Base-by-base conservation (phyloP, 2,888 invertebrate genomes). In the Drosophila macrospina region DNA sequence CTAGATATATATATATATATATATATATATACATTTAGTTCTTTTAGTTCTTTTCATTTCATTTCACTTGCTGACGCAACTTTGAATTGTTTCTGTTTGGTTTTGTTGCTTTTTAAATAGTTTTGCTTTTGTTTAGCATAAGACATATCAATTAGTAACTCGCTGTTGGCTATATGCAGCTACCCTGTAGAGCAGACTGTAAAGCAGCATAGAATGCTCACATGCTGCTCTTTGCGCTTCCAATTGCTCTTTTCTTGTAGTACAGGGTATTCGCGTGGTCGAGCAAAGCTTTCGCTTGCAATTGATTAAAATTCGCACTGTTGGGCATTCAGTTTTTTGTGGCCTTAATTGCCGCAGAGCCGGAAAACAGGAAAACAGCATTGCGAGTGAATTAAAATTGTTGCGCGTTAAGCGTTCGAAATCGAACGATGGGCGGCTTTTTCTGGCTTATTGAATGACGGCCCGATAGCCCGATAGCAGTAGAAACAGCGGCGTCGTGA, bases 1-100 rank as follows among this genome's bases (percentile, higher is more conserved):
- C 3, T 11, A 24, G 11, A 44, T 54, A 37, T n/a, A n/a, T n/a
- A n/a, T n/a, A n/a, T n/a, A n/a, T n/a, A n/a, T n/a, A n/a, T n/a
- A n/a, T n/a, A n/a, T n/a, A n/a, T n/a, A n/a, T n/a, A n/a, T 44
- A 36, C 42, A 48, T 41, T 50, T 44, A 37, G 47, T 28, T 59
- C 39, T 52, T 41, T 50, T 44, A 37, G 47, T 28, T 59, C 39
- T 26, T 42, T 10, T 20, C 48, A 41, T 55, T 63, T 52, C 30
- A 48, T 60, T 52, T 32, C 32, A 16, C 45, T 44, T 72, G 83
- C 86, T 84, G 83, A 85, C 83, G 83, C 65, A 87, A 78, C 69
- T 78, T 77, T 87, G 69, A 69, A 85, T 82, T 79, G 86, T 74
- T 74, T 74, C 3, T n/a, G n/a, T 20, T 20, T 20, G 20, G 20